Evolutionary conservation across 2,113 vertebrate species (phyloP), one percentile per base, ranked within the genome.

Genomic region (Mirounga angustirostris): DNA sequence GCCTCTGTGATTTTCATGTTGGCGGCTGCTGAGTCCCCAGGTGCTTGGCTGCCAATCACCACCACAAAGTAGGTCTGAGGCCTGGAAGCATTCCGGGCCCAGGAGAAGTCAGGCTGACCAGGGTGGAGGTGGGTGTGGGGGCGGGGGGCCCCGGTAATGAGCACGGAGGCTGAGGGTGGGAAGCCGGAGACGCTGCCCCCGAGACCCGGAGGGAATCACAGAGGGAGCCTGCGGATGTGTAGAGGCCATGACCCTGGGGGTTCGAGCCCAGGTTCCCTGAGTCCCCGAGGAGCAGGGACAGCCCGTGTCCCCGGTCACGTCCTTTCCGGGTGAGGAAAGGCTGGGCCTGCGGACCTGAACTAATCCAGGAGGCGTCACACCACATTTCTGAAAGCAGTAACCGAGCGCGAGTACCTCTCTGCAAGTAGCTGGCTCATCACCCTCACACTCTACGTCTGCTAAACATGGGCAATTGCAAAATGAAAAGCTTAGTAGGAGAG

Each of bases 1-100:
- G 1, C 80, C 14, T 22, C 30, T 0, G 0, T 3, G n/a, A 7
- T 2, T 12, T 26, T 13, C 4, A 0, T 0, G 7, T 4, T 43
- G 54, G 58, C 1, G 0, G 3, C 2, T 0, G 1, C 18, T 0
- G 1, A 1, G 74, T 8, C 61, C 18, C 22, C 2, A 14, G 0
- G 9, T 3, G 1, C 73, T 26, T 2, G 65, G 3, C 71, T 4
- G 0, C 21, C 36, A 65, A 21, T 82, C 11, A 3, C n/a, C 3
- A 2, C 22, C 12, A 7, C 43, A n/a, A 21, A 33, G 11, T 12
- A 63, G 52, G 15, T 1, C 91, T 21, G 4, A 58, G 18, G 24
- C 7, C 46, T 33, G 16, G 22, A 5, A 36, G 52, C 18, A 21
- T n/a, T 12, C 58, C 7, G 4, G 46, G 24, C 28, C 84, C 28